Base-by-base conservation (phyloP, 2,113 vertebrate genomes). In the Symphodus melops region DNA sequence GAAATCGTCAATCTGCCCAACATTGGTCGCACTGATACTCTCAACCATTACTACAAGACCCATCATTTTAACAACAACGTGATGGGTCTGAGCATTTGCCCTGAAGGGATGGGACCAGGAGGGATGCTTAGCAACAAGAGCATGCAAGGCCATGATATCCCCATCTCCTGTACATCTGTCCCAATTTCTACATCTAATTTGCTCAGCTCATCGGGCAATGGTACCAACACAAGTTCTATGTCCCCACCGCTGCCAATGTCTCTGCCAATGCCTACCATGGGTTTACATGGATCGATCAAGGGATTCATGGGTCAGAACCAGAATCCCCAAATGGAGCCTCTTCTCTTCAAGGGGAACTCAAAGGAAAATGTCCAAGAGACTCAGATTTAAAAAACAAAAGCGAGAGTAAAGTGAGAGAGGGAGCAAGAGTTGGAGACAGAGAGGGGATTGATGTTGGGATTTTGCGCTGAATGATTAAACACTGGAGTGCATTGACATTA, bases 361-460 rank as follows among this genome's bases (percentile, higher is more conserved):
- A 98, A 98, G 94, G 96, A 98, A 94, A 98, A 97, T 14, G 96
- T 98, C 82, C 96, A 98, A 92, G 96, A 98, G 92, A 97, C 96
- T 75, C 96, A 97, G 91, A 97, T 98, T 88, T 97, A 93, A 93
- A 95, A 84, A 73, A 78, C 65, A 81, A 84, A 79, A 70, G 56
- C 5, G 81, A 77, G 88, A 67, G 71, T 79, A 82, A 70, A 74
- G 73, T 79, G 75, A 54, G 87, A 83, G 83, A 75, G 79, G 64
- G 78, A 79, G 80, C 23, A 77, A 68, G 78, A 86, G 79, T 86
- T 42, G 52, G 83, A 86, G 72, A 91, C 89, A 89, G 82, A 88
- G 84, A 87, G 73, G 87, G 90, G 82, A 88, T 93, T 93, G 91
- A 93, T 88, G 86, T 88, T 72, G 86, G 78, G 83, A 87, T 89